phyloP scores from a whole-genome alignment of 2,113 vertebrate species.

The Grallaria varia region DNA sequence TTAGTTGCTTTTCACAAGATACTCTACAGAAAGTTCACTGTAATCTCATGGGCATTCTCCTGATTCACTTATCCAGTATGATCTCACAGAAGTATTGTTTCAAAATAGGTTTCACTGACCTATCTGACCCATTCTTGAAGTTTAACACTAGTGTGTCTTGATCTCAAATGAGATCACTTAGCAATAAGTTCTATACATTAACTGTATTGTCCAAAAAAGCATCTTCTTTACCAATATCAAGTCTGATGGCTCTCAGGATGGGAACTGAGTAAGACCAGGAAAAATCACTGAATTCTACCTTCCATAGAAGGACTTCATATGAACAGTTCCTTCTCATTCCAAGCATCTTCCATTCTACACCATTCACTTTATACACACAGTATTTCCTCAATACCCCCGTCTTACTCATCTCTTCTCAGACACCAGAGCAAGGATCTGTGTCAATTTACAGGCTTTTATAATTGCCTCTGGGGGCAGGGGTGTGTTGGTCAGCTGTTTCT shows the following conservation, averaged over 20 bases:
- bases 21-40: not conserved
- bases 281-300: not conserved
- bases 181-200: not conserved
- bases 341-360: not conserved
- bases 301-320: not conserved
- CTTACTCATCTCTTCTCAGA: not conserved
- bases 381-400: not conserved
- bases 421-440: not conserved
- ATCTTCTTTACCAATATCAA: not conserved
- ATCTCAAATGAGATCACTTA: not conserved
- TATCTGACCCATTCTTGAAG: not conserved
- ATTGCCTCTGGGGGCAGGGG: rapidly evolving
- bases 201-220: not conserved
- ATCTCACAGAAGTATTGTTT: not conserved
- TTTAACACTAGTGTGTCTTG: not conserved
- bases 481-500: not conserved
- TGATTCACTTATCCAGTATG: not conserved
- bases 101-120: not conserved
- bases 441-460: not conserved
- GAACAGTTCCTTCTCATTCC: not conserved
- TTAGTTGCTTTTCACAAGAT: not conserved
- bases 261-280: not conserved
- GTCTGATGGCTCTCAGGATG: not conserved
- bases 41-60: not conserved
- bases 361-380: not conserved